Evolutionary conservation across 2,113 vertebrate species (phyloP).

Genomic region (Pogonocichla stellata): DNA sequence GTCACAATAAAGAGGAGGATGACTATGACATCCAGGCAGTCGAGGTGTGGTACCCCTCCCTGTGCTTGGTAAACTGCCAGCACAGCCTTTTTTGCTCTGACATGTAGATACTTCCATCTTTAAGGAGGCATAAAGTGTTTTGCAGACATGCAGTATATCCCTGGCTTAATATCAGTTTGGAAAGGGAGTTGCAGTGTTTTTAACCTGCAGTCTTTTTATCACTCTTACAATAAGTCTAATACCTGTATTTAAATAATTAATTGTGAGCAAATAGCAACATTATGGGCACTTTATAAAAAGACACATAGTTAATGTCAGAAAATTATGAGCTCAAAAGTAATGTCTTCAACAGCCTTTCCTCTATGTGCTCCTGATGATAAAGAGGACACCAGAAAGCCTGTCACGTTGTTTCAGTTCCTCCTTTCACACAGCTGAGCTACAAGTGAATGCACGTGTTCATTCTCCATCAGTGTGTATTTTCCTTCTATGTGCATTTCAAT

Average conservation of each 20-base stretch:
- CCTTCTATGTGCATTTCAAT: not conserved
- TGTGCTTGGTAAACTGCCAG: not conserved
- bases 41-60: not conserved
- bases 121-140: not conserved
- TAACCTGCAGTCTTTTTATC: not conserved
- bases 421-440: not conserved
- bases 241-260: not conserved
- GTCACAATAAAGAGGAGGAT: not conserved
- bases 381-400: not conserved
- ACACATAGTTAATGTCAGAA: not conserved
- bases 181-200: not conserved
- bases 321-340: not conserved
- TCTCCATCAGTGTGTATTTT: not conserved
- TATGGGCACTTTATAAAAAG: not conserved
- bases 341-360: not conserved
- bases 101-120: not conserved
- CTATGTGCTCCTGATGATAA: not conserved
- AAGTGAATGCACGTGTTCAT: not conserved
- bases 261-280: not conserved
- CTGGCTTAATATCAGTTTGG: not conserved
- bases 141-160: not conserved
- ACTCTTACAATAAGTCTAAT: not conserved
- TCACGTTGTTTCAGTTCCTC: not conserved
- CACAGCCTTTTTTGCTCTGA: not conserved
- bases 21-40: not conserved